Percentiles rank a stretch among this genome's conserved stretches.
Evolutionary conservation across 2,113 vertebrate genomes (phyloP).

Genomic region (Dasypus novemcinctus): DNA sequence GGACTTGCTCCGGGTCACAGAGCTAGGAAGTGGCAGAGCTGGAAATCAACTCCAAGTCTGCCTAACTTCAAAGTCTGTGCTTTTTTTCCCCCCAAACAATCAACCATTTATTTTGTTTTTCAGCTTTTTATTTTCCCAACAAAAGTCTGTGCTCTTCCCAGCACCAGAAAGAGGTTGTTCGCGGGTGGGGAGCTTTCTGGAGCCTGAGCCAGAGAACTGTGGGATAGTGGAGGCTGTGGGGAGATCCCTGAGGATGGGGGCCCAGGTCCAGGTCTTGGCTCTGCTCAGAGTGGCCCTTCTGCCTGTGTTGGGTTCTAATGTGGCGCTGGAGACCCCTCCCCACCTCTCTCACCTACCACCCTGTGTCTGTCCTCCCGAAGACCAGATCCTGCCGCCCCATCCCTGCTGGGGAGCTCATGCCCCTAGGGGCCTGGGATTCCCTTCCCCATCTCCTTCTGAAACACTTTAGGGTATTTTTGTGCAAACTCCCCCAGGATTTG

Average conservation of each 20-base stretch:
- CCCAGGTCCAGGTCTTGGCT: neutral
- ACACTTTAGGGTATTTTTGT: constrained; percentile 35
- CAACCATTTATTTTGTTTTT: neutral
- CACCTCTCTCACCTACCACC: neutral
- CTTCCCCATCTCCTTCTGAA: neutral
- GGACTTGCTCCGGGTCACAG: neutral
- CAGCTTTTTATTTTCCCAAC: neutral
- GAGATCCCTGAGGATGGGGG: neutral
- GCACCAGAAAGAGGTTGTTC: neutral
- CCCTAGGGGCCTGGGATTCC: neutral
- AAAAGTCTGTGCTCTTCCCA: neutral
- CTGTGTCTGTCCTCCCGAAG: neutral
- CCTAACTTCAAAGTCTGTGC: neutral
- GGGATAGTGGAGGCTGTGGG: neutral
- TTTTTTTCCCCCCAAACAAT: neutral
- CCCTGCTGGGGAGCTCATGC: neutral
- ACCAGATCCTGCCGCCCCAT: neutral
- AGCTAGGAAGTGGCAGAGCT: neutral
- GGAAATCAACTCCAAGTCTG: neutral
- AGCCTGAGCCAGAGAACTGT: neutral
- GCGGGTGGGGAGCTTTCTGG: neutral
- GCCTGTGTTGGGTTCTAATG: neutral
- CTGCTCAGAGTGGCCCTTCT: constrained; percentile 34
- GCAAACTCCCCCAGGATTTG: neutral
- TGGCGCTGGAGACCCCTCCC: neutral